phyloP scores from a whole-genome alignment of 2,888 invertebrate species.

The Matsumyia berberina region DNA sequence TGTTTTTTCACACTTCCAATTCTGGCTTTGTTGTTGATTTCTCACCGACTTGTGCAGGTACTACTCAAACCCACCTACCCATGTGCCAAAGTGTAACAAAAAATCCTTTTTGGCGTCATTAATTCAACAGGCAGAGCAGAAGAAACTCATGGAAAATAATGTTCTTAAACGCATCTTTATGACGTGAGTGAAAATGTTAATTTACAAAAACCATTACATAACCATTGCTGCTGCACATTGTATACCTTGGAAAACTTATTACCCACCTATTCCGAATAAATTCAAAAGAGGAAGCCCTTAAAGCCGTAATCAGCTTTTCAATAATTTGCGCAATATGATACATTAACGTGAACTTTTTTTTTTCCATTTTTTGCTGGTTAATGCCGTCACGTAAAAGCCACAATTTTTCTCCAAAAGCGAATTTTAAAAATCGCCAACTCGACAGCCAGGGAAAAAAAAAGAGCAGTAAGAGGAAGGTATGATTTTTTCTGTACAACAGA shows the following conservation, averaged over 20 bases:
- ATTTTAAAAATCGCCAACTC: constrained; percentile 50
- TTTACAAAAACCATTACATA: background rate
- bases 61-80: too few species aligned
- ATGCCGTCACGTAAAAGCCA: constrained; percentile 68
- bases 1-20: too few species aligned
- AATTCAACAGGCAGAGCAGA: too few species aligned
- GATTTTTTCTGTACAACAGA: background rate
- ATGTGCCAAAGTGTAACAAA: too few species aligned
- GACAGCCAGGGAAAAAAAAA: constrained; percentile 7
- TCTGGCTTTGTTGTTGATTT: too few species aligned
- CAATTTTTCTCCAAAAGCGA: constrained; percentile 56
- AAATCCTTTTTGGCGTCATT: too few species aligned
- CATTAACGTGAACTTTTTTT: constrained; percentile 31
- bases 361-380: constrained; percentile 26
- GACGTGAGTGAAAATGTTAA: background rate
- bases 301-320: constrained; percentile 42
- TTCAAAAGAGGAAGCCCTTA: constrained; percentile 11
- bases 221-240: background rate
- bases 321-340: constrained; percentile 52
- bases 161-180: background rate
- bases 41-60: too few species aligned
- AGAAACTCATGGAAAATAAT: too few species aligned
- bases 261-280: background rate
- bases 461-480: constrained; percentile 13
- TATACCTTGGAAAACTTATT: constrained; percentile 12